Percentiles rank a stretch among this genome's conserved stretches.
Conservation (phyloP, 2,797 vertebrate genomes). For the Muscicapa comitata region DNA sequence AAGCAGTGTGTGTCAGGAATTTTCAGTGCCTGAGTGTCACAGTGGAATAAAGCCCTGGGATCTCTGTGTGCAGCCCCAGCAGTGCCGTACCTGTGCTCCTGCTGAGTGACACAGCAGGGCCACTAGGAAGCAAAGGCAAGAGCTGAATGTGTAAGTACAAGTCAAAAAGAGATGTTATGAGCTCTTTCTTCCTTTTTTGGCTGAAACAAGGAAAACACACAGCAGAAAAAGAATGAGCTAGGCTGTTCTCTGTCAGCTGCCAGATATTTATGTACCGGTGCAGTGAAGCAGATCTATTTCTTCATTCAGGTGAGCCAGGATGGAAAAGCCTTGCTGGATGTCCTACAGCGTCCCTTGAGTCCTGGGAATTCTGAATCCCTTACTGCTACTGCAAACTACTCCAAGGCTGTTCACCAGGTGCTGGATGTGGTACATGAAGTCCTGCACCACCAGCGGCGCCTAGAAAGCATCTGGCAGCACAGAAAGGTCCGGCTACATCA, state of each 20-base stretch:
- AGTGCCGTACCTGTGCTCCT: neutral
- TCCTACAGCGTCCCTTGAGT: constrained; percentile 93
- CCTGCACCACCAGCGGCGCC: constrained; percentile 92
- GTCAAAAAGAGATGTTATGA: neutral
- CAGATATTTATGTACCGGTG: neutral
- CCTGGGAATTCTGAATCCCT: constrained; percentile 95
- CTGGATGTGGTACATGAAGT: constrained; percentile 96
- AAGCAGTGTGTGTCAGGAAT: neutral
- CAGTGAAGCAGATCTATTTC: neutral
- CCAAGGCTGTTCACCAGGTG: constrained; percentile 94
- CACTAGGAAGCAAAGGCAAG: neutral
- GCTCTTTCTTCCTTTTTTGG: neutral
- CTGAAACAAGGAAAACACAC: neutral
- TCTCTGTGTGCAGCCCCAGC: neutral
- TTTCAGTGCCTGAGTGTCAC: neutral
- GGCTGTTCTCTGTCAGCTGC: neutral
- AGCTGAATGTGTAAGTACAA: neutral
- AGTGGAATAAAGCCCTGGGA: neutral
- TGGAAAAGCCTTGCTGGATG: constrained; percentile 93
- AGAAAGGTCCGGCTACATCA: constrained; percentile 96
- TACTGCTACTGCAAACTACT: constrained; percentile 97
- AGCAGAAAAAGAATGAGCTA: neutral
- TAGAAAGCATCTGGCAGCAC: constrained; percentile 98
- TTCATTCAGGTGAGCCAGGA: constrained; percentile 92
- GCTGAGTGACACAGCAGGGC: neutral